Percentiles rank a stretch among this genome's conserved stretches.
Evolutionary conservation across 2,888 invertebrate species (phyloP).

Genomic region (Tenthredo distinguenda): DNA sequence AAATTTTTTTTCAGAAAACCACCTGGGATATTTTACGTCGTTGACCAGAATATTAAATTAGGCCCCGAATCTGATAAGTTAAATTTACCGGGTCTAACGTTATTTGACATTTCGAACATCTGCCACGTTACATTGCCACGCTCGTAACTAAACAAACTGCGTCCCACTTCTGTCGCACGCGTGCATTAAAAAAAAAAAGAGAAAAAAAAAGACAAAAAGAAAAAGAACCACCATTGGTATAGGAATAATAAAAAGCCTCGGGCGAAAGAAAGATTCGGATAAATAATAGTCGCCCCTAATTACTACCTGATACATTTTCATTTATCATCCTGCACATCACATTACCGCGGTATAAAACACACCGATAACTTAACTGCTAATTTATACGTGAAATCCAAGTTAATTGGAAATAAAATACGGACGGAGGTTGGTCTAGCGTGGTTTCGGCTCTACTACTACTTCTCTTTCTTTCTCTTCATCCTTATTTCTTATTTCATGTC

Average conservation of each 20-base stretch:
- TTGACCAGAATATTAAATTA: constrained; percentile 66
- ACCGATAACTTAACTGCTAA: constrained; percentile 49
- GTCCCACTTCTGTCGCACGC: background rate
- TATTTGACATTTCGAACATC: constrained; percentile 57
- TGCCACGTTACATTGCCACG: constrained; percentile 38
- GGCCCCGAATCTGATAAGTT: constrained; percentile 65
- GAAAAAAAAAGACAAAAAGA: background rate
- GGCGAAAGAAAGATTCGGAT: background rate
- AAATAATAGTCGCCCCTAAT: constrained; percentile 15
- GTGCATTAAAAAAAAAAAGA: background rate
- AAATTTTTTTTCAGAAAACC: background rate
- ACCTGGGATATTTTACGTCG: background rate
- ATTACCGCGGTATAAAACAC: background rate
- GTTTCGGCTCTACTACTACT: background rate
- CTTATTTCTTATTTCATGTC: background rate
- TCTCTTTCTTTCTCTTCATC: background rate
- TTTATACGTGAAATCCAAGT: constrained; percentile 44
- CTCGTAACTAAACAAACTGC: background rate
- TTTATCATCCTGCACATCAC: constrained; percentile 15
- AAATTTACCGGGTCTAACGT: constrained; percentile 51
- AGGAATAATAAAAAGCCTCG: background rate
- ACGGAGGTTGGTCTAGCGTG: constrained; percentile 31
- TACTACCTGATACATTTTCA: constrained; percentile 23
- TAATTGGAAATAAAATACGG: constrained; percentile 50
- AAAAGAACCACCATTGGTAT: background rate